Percentiles rank a stretch among this genome's conserved stretches.
phyloP scores from a whole-genome alignment of 2,113 vertebrate species.

The Castor canadensis region DNA sequence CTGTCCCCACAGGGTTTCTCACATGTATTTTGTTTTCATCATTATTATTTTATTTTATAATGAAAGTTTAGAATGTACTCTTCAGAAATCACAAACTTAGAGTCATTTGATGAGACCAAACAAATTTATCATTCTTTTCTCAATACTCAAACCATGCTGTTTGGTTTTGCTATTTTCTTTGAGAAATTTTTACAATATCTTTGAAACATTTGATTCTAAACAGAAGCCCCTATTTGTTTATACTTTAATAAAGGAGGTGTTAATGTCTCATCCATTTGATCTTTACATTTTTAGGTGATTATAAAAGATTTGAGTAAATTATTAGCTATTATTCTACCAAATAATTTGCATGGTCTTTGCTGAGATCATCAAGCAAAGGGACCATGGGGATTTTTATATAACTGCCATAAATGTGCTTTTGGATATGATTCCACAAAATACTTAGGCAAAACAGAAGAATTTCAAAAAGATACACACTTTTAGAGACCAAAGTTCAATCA shows the following conservation, averaged over 20 bases:
- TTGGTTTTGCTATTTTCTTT: background rate
- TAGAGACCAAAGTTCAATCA: background rate
- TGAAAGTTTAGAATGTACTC: background rate
- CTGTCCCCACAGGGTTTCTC: background rate
- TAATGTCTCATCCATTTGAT: background rate
- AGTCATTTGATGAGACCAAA: background rate
- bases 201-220: background rate
- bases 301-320: background rate
- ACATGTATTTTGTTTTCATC: background rate
- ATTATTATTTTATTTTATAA: background rate
- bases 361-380: background rate
- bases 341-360: background rate
- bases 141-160: background rate
- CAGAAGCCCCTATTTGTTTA: background rate
- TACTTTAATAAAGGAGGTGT: background rate
- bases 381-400: background rate
- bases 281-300: background rate
- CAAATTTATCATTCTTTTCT: background rate
- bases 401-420: background rate
- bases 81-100: background rate
- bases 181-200: background rate
- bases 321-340: background rate
- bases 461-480: background rate
- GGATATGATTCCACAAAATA: background rate
- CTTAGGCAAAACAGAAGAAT: background rate